These are phyloP conservation scores for Ellobium chinense DNA, from an alignment of 2,888 invertebrate species.

Conservation along the genomic window DNA sequence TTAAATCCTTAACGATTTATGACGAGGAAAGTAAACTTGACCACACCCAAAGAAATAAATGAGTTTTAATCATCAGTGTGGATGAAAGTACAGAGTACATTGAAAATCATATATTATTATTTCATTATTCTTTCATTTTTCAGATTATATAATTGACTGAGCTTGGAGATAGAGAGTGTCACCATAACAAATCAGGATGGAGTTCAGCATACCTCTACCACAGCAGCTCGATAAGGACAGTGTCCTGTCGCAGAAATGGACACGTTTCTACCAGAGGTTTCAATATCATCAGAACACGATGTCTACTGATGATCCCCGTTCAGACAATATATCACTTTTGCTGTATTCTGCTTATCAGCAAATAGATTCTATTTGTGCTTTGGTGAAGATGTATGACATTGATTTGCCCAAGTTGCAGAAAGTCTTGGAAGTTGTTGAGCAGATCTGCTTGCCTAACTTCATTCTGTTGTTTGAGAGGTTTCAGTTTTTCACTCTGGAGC, in stretches of 20 bases:
- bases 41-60: no score
- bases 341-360: constrained; percentile 6
- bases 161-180: no score
- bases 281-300: not conserved
- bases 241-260: not conserved
- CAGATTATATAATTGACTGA: no score
- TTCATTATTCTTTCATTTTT: no score
- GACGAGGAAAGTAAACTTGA: no score
- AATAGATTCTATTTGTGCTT: not conserved
- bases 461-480: constrained; percentile 24
- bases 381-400: not conserved
- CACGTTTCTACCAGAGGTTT: not conserved
- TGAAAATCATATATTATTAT: no score
- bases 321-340: not conserved
- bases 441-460: constrained; percentile 14
- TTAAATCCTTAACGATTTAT: no score
- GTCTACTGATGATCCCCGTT: not conserved
- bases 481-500: constrained; percentile 7
- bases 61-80: no score
- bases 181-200: no score
- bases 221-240: not conserved
- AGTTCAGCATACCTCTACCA: constrained; percentile 12
- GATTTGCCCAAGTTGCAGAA: not conserved
- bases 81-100: no score
- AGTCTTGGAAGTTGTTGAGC: constrained; percentile 6